Evolutionary conservation across 2,797 vertebrate genomes (phyloP).

Genomic region (Sebastes kiyomatsui): DNA sequence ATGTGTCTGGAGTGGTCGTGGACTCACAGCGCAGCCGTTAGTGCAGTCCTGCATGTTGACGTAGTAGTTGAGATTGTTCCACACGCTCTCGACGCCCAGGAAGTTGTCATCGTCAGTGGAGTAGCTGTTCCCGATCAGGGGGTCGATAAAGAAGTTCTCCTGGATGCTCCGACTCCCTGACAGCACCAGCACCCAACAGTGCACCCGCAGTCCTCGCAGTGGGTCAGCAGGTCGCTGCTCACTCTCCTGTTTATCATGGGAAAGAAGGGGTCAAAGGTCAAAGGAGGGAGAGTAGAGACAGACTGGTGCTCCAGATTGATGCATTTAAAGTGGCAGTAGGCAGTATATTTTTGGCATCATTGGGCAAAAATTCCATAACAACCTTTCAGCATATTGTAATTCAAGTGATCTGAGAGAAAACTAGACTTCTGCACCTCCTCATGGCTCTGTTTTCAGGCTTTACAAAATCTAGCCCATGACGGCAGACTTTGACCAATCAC

Average conservation of each 20-base stretch:
- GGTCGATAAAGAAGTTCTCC: constrained; percentile 92
- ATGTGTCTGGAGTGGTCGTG: accelerated
- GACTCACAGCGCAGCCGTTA: constrained; percentile 83
- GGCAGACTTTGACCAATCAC: too few relatives aligned
- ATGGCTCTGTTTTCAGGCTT: too few relatives aligned
- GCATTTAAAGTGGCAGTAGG: too few relatives aligned
- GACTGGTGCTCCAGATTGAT: background rate
- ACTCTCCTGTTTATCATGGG: constrained; percentile 60
- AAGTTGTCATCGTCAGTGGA: constrained; percentile 78
- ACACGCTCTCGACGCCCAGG: constrained; percentile 92
- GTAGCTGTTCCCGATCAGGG: constrained; percentile 85
- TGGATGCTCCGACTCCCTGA: constrained; percentile 85
- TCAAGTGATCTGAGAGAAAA: too few relatives aligned
- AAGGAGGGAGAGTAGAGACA: background rate
- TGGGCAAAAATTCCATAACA: too few relatives aligned
- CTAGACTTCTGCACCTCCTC: too few relatives aligned
- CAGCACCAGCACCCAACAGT: constrained; percentile 92
- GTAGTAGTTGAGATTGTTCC: constrained; percentile 94
- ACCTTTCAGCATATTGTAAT: too few relatives aligned
- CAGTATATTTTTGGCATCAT: too few relatives aligned
- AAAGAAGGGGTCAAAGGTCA: background rate
- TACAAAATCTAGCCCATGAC: too few relatives aligned
- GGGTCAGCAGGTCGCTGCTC: constrained; percentile 71
- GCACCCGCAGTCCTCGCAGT: constrained; percentile 86
- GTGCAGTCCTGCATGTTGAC: constrained; percentile 94